Base-by-base conservation (phyloP, 1,140 invertebrate species). In the Anastrepha ludens region DNA sequence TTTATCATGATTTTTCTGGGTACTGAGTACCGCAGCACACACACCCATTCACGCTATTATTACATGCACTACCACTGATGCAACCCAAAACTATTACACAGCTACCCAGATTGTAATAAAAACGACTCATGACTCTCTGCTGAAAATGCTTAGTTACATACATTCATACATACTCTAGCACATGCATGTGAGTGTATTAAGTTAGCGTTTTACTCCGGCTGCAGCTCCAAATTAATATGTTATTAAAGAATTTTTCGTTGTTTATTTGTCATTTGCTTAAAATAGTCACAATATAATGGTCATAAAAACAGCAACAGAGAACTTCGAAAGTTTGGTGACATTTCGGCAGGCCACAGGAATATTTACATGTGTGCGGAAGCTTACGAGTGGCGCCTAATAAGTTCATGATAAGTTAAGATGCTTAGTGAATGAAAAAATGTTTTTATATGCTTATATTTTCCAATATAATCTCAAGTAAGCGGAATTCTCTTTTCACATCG, bases 271-370 rank as follows among this genome's bases (percentile, higher is more conserved):
- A 81, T 81, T 55, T 81, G 47, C 41, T 3, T n/a, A 50, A 81
- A 55, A n/a, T 29, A 55, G 17, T n/a, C 47, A 58, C 74, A 58
- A 20, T 15, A 39, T 39, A 15, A 13, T 39, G 7, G n/a, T 29
- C 5, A 39, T 17, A 67, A 6, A 20, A 55, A 41, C 8, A 81
- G 47, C 9, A 47, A 47, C 1, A n/a, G 67, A 44, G 39, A 9
- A 47, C 50, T 50, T 62, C 50, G 74, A 81, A 81, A 81, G 74
- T 81, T 81, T 81, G 20, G 74, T 47, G 17, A 81, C 67, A 44
- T 29, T 74, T 74, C 44, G 67, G 39, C 67, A 81, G 55, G 44
- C 74, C 74, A 55, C 74, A 81, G 50, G 29, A 29, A 58, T 47
- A 81, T 55, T n/a, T 81, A 81, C 50, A 55, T 55, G 6, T 55